Evolutionary conservation across 2,113 vertebrate genomes (phyloP).

Genomic region (Polypterus bichir): DNA sequence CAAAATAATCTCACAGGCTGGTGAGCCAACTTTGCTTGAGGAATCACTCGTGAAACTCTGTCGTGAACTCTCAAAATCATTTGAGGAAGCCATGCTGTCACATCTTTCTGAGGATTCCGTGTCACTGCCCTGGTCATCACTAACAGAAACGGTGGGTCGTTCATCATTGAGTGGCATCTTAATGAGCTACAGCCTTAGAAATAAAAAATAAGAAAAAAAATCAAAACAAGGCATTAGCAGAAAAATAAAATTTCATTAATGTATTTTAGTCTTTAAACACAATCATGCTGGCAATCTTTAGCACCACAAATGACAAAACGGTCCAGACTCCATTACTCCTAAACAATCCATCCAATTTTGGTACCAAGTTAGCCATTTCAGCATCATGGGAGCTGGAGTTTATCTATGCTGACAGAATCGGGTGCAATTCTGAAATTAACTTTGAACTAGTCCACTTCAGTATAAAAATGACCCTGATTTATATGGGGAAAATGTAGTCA

Average conservation of each 20-base stretch:
- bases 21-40: conserved; percentile 79
- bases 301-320: conserved; percentile 4
- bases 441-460: no score
- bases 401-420: no score
- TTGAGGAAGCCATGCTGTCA: conserved; percentile 62
- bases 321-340: not conserved
- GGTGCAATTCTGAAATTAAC: no score
- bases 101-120: conserved; percentile 61
- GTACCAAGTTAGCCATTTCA: no score
- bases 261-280: not conserved
- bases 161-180: conserved; percentile 75
- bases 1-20: conserved; percentile 60
- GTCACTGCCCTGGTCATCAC: conserved; percentile 66
- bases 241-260: not conserved
- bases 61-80: conserved; percentile 65
- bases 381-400: no score
- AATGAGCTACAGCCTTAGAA: conserved; percentile 20
- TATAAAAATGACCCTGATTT: no score
- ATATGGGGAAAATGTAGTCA: no score
- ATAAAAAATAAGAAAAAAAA: conserved; percentile 15
- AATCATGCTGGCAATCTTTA: conserved; percentile 5
- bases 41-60: conserved; percentile 76
- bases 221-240: not conserved
- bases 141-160: conserved; percentile 45
- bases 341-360: not conserved